Evolutionary conservation across 2,888 invertebrate genomes (phyloP), one percentile per base, ranked within the genome.

Genomic region (Osmoderma eremita): DNA sequence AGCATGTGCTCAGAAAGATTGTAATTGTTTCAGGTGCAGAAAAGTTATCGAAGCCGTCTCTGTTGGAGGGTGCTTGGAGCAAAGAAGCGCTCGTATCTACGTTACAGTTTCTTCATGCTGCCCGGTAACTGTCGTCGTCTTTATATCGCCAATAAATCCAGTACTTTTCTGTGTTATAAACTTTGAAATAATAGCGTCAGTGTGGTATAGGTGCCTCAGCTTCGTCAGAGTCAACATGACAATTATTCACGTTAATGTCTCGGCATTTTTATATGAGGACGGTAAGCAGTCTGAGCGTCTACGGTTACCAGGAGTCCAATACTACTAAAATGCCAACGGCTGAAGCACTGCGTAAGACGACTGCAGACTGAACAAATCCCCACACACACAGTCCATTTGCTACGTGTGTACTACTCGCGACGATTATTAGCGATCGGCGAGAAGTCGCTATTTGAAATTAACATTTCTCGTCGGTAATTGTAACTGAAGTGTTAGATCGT

Each of bases 231-330:
- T 42, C 42, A 54, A 48, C 65, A 65, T 58, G 65, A 69, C 67
- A 69, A 67, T 67, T 67, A 69, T 67, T 65, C 41, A 61, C 67
- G 67, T 65, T 69, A 69, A 67, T 69, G 69, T 64, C 53, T 49
- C 53, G 67, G 64, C 65, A 69, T 49, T 69, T 69, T 69, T 69
- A 67, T 67, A 63, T 56, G 65, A 65, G 54, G 53, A 49, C 65
- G 38, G 45, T 56, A 65, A 65, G 56, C 48, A 65, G 65, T 18
- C 20, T 13, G 56, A 56, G 65, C 65, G 65, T 56, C 65, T 56
- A 39, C 38, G 56, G 20, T 38, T 65, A 45, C 65, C 45, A 38
- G 15, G 54, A 45, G 48, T 65, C 41, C 45, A 42, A 22, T 51
- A 30, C 42, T 54, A 45, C 42, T 54, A 45, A 54, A 64, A 64